Evolutionary conservation across 2,888 invertebrate species (phyloP), one percentile per base, ranked within the genome.

Genomic region (Ormyrus rosae): DNA sequence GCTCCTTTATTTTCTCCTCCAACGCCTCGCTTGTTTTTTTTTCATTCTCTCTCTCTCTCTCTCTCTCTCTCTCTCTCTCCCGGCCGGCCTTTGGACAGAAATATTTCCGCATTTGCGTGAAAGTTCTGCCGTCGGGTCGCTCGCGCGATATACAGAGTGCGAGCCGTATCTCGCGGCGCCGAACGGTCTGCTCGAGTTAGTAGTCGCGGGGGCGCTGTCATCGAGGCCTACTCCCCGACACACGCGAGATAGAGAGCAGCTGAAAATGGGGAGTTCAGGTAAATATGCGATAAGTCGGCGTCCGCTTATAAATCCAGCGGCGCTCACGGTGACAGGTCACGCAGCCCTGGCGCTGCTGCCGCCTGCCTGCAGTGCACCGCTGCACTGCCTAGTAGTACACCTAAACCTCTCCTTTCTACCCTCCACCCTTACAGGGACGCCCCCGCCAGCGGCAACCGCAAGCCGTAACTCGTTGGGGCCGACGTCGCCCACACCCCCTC

Each of bases 201-300:
- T 71, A 51, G 58, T 71, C 70, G 60, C 51, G 70, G 1, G 0
- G 19, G 0, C 60, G 70, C 70, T 71, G 70, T 71, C 70, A 71
- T 71, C 70, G 70, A 61, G 70, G 11, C 53, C 11, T 10, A 48
- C 64, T 64, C 48, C n/a, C 19, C 0, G 0, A 19, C 19, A 13
- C 60, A 19, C 60, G 19, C 60, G 60, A 10, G 58, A 70, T 6
- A 1, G 69, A 8, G 58, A 48, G 67, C 34, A 19, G 65, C 34
- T 79, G 64, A 84, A 84, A 84, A 81, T 73, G 77, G 83, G 82
- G 70, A 83, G 83, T 83, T 83, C 84, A 84, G 87, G 88, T 89
- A 90, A 90, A 90, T 90, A 90, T 89, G 90, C 90, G 90, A 90
- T 90, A 90, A 90, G 89, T 90, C 87, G 87, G 87, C 89, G 88